These are phyloP conservation scores for Pecten maximus DNA, from an alignment of 2,888 invertebrate genomes.

Conservation along the genomic window DNA sequence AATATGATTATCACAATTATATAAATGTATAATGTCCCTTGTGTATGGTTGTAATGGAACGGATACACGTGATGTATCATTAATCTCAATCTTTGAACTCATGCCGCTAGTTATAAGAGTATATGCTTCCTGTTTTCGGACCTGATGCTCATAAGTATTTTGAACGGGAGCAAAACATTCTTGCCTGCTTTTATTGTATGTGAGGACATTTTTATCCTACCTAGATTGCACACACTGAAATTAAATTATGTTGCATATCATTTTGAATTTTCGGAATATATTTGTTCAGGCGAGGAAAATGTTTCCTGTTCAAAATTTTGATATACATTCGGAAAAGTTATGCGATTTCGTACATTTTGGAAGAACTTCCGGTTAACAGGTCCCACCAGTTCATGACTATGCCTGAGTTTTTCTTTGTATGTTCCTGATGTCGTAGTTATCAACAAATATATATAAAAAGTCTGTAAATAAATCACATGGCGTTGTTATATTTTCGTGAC, in stretches of 20 bases:
- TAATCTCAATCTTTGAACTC: background rate
- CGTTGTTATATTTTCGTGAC: background rate
- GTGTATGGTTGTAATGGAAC: background rate
- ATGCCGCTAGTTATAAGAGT: background rate
- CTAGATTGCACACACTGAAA: background rate
- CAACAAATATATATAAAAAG: background rate
- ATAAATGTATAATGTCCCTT: background rate
- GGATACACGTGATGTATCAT: background rate
- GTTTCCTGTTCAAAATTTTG: background rate
- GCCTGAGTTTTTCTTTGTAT: background rate
- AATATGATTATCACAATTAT: background rate
- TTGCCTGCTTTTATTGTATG: no score
- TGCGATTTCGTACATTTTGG: background rate
- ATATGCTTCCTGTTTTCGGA: background rate
- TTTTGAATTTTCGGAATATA: background rate
- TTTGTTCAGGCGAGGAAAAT: background rate
- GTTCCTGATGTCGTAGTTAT: conserved; percentile 28
- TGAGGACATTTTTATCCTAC: background rate
- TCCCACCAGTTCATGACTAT: background rate
- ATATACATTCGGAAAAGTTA: background rate
- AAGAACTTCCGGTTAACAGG: background rate
- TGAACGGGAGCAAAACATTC: background rate
- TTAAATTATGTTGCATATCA: background rate
- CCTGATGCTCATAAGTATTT: background rate
- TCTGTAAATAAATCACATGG: background rate